Percentiles rank a stretch among this genome's conserved stretches.
Conservation (phyloP, 2,888 invertebrate species). For the Elgonia sp. region DNA sequence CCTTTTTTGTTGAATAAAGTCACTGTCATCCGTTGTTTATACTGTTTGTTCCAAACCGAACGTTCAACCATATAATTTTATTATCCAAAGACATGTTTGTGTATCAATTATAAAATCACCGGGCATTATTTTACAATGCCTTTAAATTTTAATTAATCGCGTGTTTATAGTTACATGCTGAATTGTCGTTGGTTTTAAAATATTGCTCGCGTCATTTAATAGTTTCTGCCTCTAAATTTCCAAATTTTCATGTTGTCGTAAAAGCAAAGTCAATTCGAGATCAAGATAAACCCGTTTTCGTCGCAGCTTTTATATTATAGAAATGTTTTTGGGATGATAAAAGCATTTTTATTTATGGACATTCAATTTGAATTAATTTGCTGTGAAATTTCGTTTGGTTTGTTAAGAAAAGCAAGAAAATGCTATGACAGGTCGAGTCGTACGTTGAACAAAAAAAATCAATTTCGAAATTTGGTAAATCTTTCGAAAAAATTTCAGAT, state of each 20-base stretch:
- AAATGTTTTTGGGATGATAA: conserved; percentile 50
- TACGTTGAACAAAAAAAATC: neutral
- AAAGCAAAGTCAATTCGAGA: conserved; percentile 34
- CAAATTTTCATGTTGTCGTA: conserved; percentile 64
- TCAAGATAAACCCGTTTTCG: conserved; percentile 56
- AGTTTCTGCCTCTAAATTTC: conserved; percentile 49
- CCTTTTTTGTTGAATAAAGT: no score
- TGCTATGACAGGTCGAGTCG: neutral
- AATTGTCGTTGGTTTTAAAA: conserved; percentile 43
- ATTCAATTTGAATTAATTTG: conserved; percentile 34
- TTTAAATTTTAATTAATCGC: conserved; percentile 57
- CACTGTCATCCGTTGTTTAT: no score
- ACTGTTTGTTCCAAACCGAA: no score
- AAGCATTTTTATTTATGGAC: conserved; percentile 40
- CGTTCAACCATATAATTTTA: conserved; percentile 58
- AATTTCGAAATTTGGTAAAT: conserved; percentile 9
- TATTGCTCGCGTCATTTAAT: conserved; percentile 41
- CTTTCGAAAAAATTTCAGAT: conserved; percentile 16
- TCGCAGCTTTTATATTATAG: conserved; percentile 29
- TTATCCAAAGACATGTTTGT: conserved; percentile 22
- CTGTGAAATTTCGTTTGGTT: conserved; percentile 20
- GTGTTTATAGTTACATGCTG: conserved; percentile 40
- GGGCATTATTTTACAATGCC: conserved; percentile 42
- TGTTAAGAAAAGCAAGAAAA: conserved; percentile 19
- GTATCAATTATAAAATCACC: conserved; percentile 50